Evolutionary conservation across 2,888 invertebrate genomes (phyloP), one percentile per base, ranked within the genome.

Genomic region (Epistrophe eligans): DNA sequence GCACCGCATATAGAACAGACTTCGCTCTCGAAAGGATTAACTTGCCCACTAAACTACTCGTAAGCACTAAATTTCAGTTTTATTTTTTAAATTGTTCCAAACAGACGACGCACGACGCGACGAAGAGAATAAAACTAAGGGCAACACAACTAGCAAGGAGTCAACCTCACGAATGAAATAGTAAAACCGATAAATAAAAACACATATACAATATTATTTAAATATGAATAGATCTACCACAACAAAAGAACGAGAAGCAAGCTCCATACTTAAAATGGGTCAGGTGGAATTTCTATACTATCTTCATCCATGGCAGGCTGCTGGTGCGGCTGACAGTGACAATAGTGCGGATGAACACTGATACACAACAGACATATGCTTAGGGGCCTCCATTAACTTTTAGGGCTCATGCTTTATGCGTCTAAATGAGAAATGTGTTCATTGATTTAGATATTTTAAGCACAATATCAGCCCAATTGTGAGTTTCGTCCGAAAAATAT

Each of bases 201-300:
- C 13, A 73, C 67, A 74, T 58, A 85, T 81, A 77, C 73, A 79
- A 58, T 77, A 74, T 70, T 70, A 19, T 77, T 70, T 58, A 82
- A 74, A 74, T 82, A 74, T 67, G 32, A 80, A 48, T 72, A 66
- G 77, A 55, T 55, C 70, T 70, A 70, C 67, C 52, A 40, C 70
- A 52, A 77, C 60, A 57, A 43, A 45, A 43, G 24, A 45, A 55
- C 58, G 66, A 52, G 58, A 57, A 85, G 70, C 52, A 74, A 81
- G 58, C 11, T 72, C 38, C 15, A 45, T n/a, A n/a, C 82, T 71
- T 52, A 85, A 85, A 77, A 79, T 85, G 85, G 85, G 85, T 82
- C 85, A 85, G 85, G 81, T 85, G 62, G 79, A 77, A 79, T 77
- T 64, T 73, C 24, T 58, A 74, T 57, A 77, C 62, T 71, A 24